Evolutionary conservation across 2,888 invertebrate genomes (phyloP).

Genomic region (Galerucella pusilla): DNA sequence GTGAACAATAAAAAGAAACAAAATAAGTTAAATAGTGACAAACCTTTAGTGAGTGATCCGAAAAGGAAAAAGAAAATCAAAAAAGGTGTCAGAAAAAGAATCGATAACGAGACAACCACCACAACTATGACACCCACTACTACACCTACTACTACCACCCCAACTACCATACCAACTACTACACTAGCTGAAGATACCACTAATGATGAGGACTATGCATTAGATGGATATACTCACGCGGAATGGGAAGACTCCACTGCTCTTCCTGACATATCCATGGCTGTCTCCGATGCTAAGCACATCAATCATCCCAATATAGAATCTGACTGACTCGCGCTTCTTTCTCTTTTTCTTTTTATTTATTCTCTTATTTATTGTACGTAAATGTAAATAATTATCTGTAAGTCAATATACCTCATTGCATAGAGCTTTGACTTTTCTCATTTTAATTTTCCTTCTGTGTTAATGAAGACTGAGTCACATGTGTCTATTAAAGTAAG

Average conservation of each 20-base stretch:
- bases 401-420: conserved; percentile 61
- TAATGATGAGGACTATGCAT: conserved; percentile 62
- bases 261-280: conserved; percentile 55
- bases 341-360: conserved; percentile 56
- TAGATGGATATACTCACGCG: conserved; percentile 62
- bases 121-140: conserved; percentile 63
- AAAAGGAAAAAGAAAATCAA: conserved; percentile 67
- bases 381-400: conserved; percentile 63
- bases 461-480: conserved; percentile 19
- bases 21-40: conserved; percentile 53
- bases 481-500: conserved; percentile 18
- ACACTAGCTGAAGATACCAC: conserved; percentile 68
- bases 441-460: conserved; percentile 29
- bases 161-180: conserved; percentile 67
- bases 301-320: conserved; percentile 50
- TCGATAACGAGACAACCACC: conserved; percentile 61
- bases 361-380: conserved; percentile 66
- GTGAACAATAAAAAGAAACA: conserved; percentile 57
- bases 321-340: conserved; percentile 61
- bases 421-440: conserved; percentile 31
- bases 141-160: conserved; percentile 64
- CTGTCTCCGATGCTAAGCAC: conserved; percentile 50
- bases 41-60: conserved; percentile 53
- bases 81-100: conserved; percentile 65
- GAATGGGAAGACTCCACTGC: conserved; percentile 63